phyloP scores from a whole-genome alignment of 2,797 vertebrate species.

The Arctocebus calabarensis region DNA sequence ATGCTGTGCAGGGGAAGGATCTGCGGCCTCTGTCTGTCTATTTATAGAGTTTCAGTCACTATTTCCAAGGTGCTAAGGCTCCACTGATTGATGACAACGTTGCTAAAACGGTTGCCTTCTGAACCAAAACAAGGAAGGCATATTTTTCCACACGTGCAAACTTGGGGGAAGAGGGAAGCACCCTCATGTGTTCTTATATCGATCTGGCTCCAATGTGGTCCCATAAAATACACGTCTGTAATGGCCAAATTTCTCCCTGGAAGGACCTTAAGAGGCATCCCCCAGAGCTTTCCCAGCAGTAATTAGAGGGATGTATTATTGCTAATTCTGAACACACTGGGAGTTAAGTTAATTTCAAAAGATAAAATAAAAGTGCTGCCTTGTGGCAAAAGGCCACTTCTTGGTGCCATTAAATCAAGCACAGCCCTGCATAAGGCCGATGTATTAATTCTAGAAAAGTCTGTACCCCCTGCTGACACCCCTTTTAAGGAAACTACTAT shows the following conservation, averaged over 20 bases:
- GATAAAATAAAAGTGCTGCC: conserved; percentile 53
- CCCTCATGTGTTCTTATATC: neutral
- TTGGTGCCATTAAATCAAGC: conserved; percentile 8
- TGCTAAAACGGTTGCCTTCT: conserved; percentile 58
- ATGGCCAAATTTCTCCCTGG: neutral
- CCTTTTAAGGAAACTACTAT: conserved; percentile 17
- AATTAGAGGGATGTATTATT: neutral
- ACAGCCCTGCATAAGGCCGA: neutral
- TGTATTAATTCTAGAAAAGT: conserved; percentile 13
- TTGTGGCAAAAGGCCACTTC: conserved; percentile 15
- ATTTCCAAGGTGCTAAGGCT: conserved; percentile 32
- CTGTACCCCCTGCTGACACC: neutral
- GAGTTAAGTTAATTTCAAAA: conserved; percentile 56
- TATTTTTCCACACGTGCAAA: neutral
- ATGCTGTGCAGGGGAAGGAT: neutral
- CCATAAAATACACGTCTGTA: neutral
- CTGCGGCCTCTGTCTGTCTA: neutral
- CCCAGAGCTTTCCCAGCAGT: conserved; percentile 1
- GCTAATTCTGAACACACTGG: neutral
- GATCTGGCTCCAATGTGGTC: neutral
- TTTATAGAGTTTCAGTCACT: neutral
- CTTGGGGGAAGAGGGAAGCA: neutral
- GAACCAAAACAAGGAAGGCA: neutral
- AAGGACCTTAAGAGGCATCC: neutral
- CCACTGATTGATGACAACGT: conserved; percentile 21